Conservation (phyloP, 1,140 invertebrate species). For the Drosophila equinoxialis region DNA sequence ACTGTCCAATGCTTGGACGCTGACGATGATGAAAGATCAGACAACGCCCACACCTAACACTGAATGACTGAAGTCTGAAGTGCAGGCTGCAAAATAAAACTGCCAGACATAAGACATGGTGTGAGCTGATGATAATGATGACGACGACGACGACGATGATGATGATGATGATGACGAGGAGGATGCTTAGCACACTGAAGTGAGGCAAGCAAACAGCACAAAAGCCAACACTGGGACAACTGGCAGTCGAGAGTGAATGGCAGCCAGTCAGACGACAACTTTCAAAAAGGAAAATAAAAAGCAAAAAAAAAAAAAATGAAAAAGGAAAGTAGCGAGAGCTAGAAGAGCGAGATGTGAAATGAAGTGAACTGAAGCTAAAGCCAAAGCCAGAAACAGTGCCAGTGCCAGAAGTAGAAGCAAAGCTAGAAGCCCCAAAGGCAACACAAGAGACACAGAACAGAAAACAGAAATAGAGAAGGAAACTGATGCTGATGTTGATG, state of each 20-base stretch:
- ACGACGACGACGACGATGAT: not conserved
- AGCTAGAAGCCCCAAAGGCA: slow-evolving; percentile 21
- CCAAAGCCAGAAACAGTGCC: slow-evolving; percentile 11
- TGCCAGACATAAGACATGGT: slow-evolving; percentile 33
- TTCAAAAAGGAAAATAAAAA: not conserved
- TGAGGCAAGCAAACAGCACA: slow-evolving; percentile 44
- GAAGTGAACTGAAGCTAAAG: slow-evolving; percentile 62
- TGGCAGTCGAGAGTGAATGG: slow-evolving; percentile 64
- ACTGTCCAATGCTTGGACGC: slow-evolving; percentile 64
- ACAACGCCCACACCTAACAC: slow-evolving; percentile 62
- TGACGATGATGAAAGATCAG: slow-evolving; percentile 78
- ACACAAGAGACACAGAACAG: slow-evolving; percentile 10
- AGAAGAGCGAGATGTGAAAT: slow-evolving; percentile 60
- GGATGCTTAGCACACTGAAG: slow-evolving; percentile 33
- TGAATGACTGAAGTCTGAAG: slow-evolving; percentile 56
- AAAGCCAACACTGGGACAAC: slow-evolving; percentile 53
- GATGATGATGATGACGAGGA: slow-evolving; percentile 3
- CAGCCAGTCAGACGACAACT: slow-evolving; percentile 55
- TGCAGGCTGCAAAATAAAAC: slow-evolving; percentile 58
- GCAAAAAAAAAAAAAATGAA: slow-evolving; percentile 17
- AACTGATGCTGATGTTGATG: not conserved
- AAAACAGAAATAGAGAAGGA: slow-evolving; percentile 28
- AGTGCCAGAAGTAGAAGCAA: slow-evolving; percentile 25
- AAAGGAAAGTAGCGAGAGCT: slow-evolving; percentile 9
- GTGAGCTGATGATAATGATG: slow-evolving; percentile 41